Base-by-base conservation (phyloP, 2,888 invertebrate species). In the Erpobdella octoculata region DNA sequence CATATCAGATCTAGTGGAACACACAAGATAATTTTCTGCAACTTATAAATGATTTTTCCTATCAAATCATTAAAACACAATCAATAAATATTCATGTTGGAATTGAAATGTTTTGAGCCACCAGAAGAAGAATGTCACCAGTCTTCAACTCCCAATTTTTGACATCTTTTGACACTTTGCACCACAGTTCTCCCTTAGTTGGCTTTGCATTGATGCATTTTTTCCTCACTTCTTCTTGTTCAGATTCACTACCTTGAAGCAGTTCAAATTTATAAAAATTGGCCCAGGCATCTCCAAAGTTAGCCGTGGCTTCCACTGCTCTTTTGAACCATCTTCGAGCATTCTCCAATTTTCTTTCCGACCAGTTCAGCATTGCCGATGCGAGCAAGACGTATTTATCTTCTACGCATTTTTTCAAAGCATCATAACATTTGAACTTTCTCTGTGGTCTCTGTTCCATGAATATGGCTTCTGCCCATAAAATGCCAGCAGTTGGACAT, bases 391-490 rank as follows among this genome's bases (percentile, higher is more conserved):
- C 97, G 81, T 94, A 88, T 0, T 95, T 91, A 85, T 97, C 95
- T 82, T 98, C 97, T 6, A 21, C 97, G 82, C 97, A 97, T 81
- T 93, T 91, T 83, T 96, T 95, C 61, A 98, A 84, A 0, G 97
- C 98, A 84, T 98, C 98, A 68, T 96, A 90, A 74, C 94, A 95
- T 85, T 95, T 96, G 0, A 94, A 93, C 83, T 96, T 95, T 75
- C 97, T 86, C 83, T 93, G 93, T 0, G 97, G 95, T 59, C 93
- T 86, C 0, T 92, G 87, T 85, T 96, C 98, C 89, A 98, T 90
- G 83, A 95, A 97, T 75, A 98, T 95, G 0, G 96, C 92, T 80
- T 98, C 96, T 0, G 98, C 91, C 97, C 97, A 98, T 73, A 99
- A 85, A 28, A 92, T 87, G 0, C 98, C 98, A 0, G 92, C 88